These are phyloP conservation scores for Tinamus major DNA, from an alignment of 2,797 vertebrate genomes.

Conservation along the genomic window DNA sequence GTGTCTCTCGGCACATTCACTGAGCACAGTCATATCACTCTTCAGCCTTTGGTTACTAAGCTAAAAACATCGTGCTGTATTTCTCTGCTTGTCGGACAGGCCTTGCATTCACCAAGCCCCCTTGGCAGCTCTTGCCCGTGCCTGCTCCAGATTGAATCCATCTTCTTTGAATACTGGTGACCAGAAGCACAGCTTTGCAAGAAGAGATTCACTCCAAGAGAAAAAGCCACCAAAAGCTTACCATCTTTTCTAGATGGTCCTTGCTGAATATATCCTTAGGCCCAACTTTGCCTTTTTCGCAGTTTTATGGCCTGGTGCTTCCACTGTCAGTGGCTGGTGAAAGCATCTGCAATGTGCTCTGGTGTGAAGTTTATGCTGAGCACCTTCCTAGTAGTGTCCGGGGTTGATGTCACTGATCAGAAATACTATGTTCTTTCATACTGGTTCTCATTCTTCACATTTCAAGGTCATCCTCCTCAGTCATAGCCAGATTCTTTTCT, in stretches of 20 bases:
- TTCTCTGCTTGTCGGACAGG: background rate
- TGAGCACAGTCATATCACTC: background rate
- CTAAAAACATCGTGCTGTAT: background rate
- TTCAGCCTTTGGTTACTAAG: background rate
- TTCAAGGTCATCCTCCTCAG: background rate
- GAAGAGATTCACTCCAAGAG: rapidly evolving
- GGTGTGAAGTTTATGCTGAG: rapidly evolving
- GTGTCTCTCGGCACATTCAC: background rate
- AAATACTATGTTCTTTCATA: background rate
- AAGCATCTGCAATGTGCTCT: background rate
- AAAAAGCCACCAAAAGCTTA: background rate
- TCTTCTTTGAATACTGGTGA: background rate
- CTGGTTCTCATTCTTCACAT: background rate
- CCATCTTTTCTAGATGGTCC: background rate
- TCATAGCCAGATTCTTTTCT: background rate
- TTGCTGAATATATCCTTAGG: background rate
- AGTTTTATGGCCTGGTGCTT: background rate
- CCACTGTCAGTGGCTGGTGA: rapidly evolving
- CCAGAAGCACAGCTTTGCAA: background rate
- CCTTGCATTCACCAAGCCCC: background rate
- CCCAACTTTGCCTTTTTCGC: background rate
- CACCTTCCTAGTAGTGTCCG: background rate
- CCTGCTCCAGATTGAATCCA: background rate
- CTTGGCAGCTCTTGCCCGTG: rapidly evolving
- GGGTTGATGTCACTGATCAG: background rate